Evolutionary conservation across 2,113 vertebrate genomes (phyloP), one percentile per base, ranked within the genome.

Genomic region (Phalacrocorax brasilianus): DNA sequence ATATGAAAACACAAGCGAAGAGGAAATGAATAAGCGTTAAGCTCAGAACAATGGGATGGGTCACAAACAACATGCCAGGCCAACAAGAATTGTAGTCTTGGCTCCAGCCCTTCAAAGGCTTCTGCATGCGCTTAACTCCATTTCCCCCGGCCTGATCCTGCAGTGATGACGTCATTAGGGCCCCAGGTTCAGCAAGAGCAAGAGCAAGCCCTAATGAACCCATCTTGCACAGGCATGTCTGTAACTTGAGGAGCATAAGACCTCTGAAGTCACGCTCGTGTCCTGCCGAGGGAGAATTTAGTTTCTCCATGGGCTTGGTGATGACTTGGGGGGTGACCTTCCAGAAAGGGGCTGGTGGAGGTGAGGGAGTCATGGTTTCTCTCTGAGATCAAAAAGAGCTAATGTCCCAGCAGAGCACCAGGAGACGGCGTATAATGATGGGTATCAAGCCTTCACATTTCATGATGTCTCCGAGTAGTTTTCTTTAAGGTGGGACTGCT

Each of bases 21-120:
- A 95, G 96, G 95, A 97, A 97, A 85, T 95, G 92, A 95, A 94
- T 72, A 95, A 96, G 85, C 93, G 78, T 59, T 88, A 84, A 87
- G 20, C 61, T 91, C 56, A 66, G 91, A 96, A 97, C 95, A 97
- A 96, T 97, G 73, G 86, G 96, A 97, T 93, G 91, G 83, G 52
- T 95, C 86, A 75, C 56, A 83, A 89, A 61, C 0, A 1, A 72
- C 1, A 0, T 0, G 0, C 70, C 77, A 89, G 92, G 73, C 68
- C 52, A 91, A 77, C 1, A 15, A 93, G 82, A 71, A 40, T 30
- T 58, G 35, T 26, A 78, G 53, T 59, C 79, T 92, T 0, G 1
- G 72, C 80, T 97, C 68, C 89, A 81, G 66, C 21, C 11, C 44
- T 89, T 67, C 68, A 45, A 93, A 73, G 49, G 44, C 70, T 91